Base-by-base conservation (phyloP, 1,140 invertebrate species). In the Aphaenogaster floridana region DNA sequence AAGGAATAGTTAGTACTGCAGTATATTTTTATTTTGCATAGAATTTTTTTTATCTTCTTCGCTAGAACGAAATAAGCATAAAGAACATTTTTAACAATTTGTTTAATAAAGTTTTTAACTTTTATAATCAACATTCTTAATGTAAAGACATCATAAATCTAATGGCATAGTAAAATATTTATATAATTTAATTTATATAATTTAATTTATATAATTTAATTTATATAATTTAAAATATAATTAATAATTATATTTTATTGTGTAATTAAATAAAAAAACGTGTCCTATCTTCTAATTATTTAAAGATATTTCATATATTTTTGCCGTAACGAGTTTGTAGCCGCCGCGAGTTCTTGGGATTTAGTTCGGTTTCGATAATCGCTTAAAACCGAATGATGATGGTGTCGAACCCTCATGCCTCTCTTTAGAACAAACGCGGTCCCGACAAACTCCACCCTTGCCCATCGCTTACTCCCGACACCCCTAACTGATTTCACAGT, bases 401-500 rank as follows among this genome's bases (percentile, higher is more conserved):
- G 11, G 15, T 34, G 13, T 50, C 13, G 21, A 3, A 34, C 36
- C 36, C 61, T 48, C 21, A 52, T 68, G n/a, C 17, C 34, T 48
- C n/a, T 61, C 69, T 36, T 59, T 11, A 54, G 17, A 57, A 71
- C 36, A 71, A 59, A n/a, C 34, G n/a, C 5, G 13, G 42, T 63
- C 8, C 11, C 3, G 5, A 7, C 68, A 69, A 50, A 50, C 50
- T 28, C 42, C 34, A 74, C 17, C 80, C 68, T 61, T 61, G 11
- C 54, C 48, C 52, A 36, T 48, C 68, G 39, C 39, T 85, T 52
- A 15, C 48, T 74, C 54, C 64, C 45, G 34, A 28, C 71, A 78
- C 57, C 86, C 78, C 77, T 66, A 81, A 63, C 54, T 88, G 86
- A 90, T 88, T 80, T 86, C 81, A 52, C 72, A 39, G 36, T 79